Base-by-base conservation (phyloP, 1,140 invertebrate species). In the Hyposmocoma kahamanoa region DNA sequence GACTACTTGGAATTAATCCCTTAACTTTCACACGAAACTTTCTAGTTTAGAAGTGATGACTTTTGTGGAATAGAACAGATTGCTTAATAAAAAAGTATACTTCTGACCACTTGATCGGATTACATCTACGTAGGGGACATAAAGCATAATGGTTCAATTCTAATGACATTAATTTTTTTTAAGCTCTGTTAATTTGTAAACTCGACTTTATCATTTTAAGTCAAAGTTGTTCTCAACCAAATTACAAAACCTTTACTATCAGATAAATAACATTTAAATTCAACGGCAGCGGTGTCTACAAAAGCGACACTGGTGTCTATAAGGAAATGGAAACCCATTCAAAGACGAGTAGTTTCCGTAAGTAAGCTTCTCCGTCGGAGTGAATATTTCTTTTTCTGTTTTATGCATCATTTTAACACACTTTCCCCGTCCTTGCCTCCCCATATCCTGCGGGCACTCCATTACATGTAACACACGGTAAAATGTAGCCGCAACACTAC, bases 401-500 rank as follows among this genome's bases (percentile, higher is more conserved):
- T 61, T 54, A 55, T 61, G 62, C 55, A 62, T 51, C 59, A 57
- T 59, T 62, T 59, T 58, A 56, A 50, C 51, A 50, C 54, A 26
- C 26, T 26, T 26, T 26, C 39, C 13, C 13, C 41, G 18, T 17
- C 18, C 42, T 44, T 42, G 42, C 39, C 26, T 36, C 57, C 54
- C 39, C 53, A 50, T 62, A 52, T 50, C 48, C 46, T 56, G 55
- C 53, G 57, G 62, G 56, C 52, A 69, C 59, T 75, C 61, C 59
- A 78, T 77, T 79, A 82, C 59, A 50, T 47, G 64, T 63, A 69
- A 69, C 62, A 73, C 62, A 60, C 63, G 59, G 65, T 48, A 62
- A 59, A 62, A 56, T 68, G 65, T 68, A 59, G 57, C 70, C 68
- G 54, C 72, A 68, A 64, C 62, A 59, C 52, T 64, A 67, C 48